A percentile compares a stretch with the other conserved stretches of the same genome.
Evolutionary conservation across 2,113 vertebrate genomes (phyloP).

Genomic region (Brevimyrus niger): DNA sequence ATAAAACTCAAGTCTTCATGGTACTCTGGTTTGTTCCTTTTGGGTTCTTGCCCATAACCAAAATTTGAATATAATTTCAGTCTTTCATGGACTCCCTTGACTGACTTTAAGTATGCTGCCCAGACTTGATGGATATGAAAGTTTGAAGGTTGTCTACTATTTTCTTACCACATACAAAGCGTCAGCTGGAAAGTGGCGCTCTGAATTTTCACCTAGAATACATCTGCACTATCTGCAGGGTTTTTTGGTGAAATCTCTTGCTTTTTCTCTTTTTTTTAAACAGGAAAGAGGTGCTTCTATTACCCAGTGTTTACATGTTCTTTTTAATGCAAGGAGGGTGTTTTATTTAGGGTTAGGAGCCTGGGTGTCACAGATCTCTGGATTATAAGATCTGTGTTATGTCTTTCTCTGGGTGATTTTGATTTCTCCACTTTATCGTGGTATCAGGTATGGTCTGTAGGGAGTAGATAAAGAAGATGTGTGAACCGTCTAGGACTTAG

Average conservation of each 20-base stretch:
- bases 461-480: background rate
- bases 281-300: background rate
- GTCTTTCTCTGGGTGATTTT: background rate
- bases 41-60: background rate
- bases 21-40: background rate
- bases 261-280: background rate
- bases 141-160: slow-evolving; percentile 32
- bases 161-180: slow-evolving; percentile 34
- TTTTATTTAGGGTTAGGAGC: background rate
- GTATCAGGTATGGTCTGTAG: background rate
- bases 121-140: slow-evolving; percentile 24
- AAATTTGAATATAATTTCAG: background rate
- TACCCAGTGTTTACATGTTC: background rate
- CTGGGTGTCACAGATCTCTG: background rate
- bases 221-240: slow-evolving; percentile 4
- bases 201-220: slow-evolving; percentile 49
- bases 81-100: background rate
- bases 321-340: background rate
- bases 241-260: background rate
- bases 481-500: background rate
- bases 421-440: background rate
- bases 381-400: background rate
- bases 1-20: background rate
- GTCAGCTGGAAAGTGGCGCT: slow-evolving; percentile 37
- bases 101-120: slow-evolving; percentile 31